Base-by-base conservation (phyloP, 1,140 invertebrate species). In the Andricus grossulariae region DNA sequence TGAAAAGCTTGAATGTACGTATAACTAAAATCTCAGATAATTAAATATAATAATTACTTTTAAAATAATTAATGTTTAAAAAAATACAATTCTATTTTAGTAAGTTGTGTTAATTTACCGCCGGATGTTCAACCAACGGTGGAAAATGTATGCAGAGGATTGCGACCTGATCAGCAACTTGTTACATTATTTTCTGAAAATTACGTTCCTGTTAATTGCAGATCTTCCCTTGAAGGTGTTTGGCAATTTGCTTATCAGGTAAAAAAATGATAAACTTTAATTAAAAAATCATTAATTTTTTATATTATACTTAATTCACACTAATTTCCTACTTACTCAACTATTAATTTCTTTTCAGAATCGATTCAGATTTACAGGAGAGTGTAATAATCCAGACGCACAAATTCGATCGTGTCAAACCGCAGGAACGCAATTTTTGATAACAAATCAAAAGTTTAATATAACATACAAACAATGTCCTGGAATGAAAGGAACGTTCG, bases 381-480 rank as follows among this genome's bases (percentile, higher is more conserved):
- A 98, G 89, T 98, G 97, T 87, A 94, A 94, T 83, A 92, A 97
- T 90, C 95, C 95, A 1, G 96, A 98, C 90, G 97, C 96, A 7
- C 94, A 96, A 83, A 98, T 99, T 79, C 94, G 94, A 84, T 98
- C 98, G 0, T 99, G 98, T 92, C 98, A 99, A 92, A 97, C 96
- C 15, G 97, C 98, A 50, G 98, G 98, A 76, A 98, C 97, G 15
- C 96, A 98, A 89, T 98, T 98, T 90, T 94, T 98, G 54, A 98
- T 99, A 81, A 97, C 97, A 45, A 99, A 99, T 92, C 97, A 99
- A 88, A 98, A 99, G 86, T 99, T 99, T 84, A 97, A 97, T 84
- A 98, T 99, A 75, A 98, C 96, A 10, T 99, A 98, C 88, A 95
- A 96, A 77, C 94, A 95, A 87, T 99, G 98, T 90, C 90, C 94